Evolutionary conservation across 1,140 invertebrate genomes (phyloP).

Genomic region (Delia radicum): DNA sequence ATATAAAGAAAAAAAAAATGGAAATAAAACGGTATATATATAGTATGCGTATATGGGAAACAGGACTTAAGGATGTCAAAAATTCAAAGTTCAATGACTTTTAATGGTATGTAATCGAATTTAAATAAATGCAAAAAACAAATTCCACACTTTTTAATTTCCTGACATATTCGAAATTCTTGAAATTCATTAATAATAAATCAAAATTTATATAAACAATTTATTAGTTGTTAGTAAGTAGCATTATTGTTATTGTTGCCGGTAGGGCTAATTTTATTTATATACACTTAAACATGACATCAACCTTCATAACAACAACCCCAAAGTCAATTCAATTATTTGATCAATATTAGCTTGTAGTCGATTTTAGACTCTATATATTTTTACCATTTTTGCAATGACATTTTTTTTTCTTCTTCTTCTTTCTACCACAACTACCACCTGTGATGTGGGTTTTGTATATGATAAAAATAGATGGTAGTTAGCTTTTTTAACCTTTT

Average conservation of each 20-base stretch:
- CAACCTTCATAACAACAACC: background rate
- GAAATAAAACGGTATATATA: background rate
- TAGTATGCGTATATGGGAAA: no score
- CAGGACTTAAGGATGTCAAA: background rate
- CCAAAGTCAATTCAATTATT: background rate
- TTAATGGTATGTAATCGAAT: no score
- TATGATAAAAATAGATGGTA: no score
- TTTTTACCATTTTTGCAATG: background rate
- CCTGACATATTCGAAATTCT: background rate
- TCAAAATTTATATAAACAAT: background rate
- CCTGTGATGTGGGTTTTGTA: no score
- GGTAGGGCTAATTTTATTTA: no score
- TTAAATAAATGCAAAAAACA: background rate
- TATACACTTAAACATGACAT: background rate
- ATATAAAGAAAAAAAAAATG: background rate
- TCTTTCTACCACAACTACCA: no score
- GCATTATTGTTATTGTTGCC: no score
- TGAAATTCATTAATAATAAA: background rate
- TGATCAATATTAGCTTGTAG: background rate
- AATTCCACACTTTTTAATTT: background rate
- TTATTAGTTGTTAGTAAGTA: no score
- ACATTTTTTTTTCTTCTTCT: background rate
- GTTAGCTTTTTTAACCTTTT: background rate
- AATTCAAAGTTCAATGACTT: background rate
- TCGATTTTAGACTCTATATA: background rate